A percentile compares a stretch with the other conserved stretches of the same genome.
phyloP scores from a whole-genome alignment of 2,888 invertebrate genomes.

The Rhagonycha lutea region DNA sequence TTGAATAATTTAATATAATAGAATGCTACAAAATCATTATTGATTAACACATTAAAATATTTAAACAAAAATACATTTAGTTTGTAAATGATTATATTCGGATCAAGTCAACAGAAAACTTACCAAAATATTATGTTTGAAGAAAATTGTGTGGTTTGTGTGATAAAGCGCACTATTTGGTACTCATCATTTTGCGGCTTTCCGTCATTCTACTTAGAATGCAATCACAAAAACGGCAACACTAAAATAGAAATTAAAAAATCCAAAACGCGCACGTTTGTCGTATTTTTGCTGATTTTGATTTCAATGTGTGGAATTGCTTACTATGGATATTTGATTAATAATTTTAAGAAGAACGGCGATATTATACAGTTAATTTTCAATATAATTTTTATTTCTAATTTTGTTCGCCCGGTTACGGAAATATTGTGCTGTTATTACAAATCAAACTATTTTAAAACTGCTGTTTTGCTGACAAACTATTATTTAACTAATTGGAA shows the following conservation, averaged over 20 bases:
- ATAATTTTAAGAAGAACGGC: neutral
- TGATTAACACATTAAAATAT: no score
- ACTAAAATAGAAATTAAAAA: neutral
- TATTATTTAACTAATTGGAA: neutral
- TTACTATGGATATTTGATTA: neutral
- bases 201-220: neutral
- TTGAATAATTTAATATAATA: no score
- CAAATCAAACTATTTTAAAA: neutral
- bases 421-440: neutral
- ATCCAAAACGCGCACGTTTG: neutral
- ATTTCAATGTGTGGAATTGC: neutral
- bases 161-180: neutral
- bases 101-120: no score
- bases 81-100: no score
- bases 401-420: neutral
- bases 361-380: neutral
- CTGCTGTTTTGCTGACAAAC: neutral
- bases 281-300: neutral
- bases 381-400: neutral
- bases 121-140: neutral
- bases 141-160: neutral
- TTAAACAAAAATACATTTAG: no score
- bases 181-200: neutral
- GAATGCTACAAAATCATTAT: no score
- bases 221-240: neutral